Evolutionary conservation across 2,113 vertebrate genomes (phyloP).

Genomic region (Onychostoma macrolepis): DNA sequence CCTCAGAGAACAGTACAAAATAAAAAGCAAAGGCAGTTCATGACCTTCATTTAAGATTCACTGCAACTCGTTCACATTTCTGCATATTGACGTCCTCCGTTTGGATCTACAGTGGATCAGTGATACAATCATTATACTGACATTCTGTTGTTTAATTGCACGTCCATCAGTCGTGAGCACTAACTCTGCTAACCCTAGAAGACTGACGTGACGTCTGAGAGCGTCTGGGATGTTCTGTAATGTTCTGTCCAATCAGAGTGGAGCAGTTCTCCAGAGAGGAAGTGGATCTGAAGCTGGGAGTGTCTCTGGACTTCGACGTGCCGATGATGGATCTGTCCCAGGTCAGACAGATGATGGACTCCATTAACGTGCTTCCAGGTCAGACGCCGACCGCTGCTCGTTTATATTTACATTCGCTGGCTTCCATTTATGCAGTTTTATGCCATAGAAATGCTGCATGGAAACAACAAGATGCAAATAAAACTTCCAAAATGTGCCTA

Average conservation of each 20-base stretch:
- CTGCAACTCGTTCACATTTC: too few species aligned
- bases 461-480: background rate
- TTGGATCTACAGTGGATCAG: background rate
- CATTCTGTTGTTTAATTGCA: background rate
- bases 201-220: background rate
- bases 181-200: background rate
- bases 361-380: conserved; percentile 89
- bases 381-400: background rate
- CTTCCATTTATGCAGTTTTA: background rate
- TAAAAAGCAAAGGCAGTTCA: too few species aligned
- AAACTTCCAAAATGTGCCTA: background rate
- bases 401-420: background rate
- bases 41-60: too few species aligned
- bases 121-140: background rate
- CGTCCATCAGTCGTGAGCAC: background rate
- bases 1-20: too few species aligned
- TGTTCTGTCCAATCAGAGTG: conserved; percentile 73
- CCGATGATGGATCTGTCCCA: conserved; percentile 83
- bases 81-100: too few species aligned
- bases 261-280: conserved; percentile 82
- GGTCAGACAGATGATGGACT: conserved; percentile 89
- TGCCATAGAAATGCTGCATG: background rate
- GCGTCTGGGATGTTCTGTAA: background rate
- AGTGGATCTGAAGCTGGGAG: conserved; percentile 77
- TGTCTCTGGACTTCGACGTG: conserved; percentile 80